Conservation (phyloP, 2,888 invertebrate genomes). For the Antitype chi region DNA sequence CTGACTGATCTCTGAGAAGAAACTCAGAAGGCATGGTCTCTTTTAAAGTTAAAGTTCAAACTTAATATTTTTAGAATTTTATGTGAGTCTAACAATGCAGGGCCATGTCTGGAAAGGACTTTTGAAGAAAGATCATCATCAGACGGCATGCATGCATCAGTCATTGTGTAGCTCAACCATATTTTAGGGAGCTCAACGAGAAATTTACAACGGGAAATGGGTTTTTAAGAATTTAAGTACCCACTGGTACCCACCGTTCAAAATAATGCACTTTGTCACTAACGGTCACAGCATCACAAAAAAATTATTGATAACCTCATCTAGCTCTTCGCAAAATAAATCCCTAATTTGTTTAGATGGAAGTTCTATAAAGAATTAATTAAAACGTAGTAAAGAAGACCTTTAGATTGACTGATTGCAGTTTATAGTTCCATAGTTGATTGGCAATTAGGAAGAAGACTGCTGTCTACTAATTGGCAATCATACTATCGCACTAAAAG, state of each 20-base stretch:
- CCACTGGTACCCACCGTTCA: not conserved
- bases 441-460: slow-evolving; percentile 25
- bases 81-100: no score
- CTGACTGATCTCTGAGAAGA: no score
- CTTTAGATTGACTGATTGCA: not conserved
- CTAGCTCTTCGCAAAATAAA: not conserved
- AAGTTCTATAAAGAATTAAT: not conserved
- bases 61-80: no score
- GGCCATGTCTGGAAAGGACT: no score
- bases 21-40: no score
- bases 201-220: no score
- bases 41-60: no score
- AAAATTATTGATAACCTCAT: slow-evolving; percentile 14
- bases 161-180: no score
- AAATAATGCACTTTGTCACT: slow-evolving; percentile 7
- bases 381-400: not conserved
- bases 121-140: no score
- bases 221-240: no score
- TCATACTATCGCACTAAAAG: slow-evolving; percentile 3
- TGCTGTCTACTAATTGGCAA: slow-evolving; percentile 32
- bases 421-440: slow-evolving; percentile 15
- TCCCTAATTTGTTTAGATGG: not conserved
- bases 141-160: no score
- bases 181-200: no score
- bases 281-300: not conserved